Conservation (phyloP, 2,888 invertebrate species). For the Nephrotoma flavescens region DNA sequence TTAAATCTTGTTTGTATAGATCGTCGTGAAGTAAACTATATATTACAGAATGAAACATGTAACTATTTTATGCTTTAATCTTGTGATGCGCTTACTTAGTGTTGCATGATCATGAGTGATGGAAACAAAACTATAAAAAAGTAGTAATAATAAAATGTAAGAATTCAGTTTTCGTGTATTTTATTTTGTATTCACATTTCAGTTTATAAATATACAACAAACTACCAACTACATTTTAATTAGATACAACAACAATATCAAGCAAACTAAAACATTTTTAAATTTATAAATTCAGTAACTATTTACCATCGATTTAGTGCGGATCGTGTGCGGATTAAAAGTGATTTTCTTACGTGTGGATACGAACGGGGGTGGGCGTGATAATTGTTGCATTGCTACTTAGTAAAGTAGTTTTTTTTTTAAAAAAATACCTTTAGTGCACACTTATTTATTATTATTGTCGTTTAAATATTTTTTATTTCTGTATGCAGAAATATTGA, state of each 20-base stretch:
- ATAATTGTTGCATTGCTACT: neutral
- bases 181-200: neutral
- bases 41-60: too few species aligned
- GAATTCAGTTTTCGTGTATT: neutral
- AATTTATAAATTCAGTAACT: neutral
- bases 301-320: neutral
- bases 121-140: neutral
- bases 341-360: neutral
- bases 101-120: neutral
- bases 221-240: neutral
- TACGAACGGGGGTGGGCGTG: neutral
- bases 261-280: neutral
- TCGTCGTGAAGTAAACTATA: neutral
- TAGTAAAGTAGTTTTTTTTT: neutral
- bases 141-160: neutral
- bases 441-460: neutral
- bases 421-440: neutral
- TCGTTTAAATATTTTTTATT: neutral
- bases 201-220: neutral
- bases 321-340: neutral
- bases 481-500: neutral
- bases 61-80: too few species aligned
- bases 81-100: neutral
- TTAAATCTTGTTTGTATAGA: neutral
- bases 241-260: neutral